Base-by-base conservation (phyloP, 2,888 invertebrate species). In the Euproctis similis region DNA sequence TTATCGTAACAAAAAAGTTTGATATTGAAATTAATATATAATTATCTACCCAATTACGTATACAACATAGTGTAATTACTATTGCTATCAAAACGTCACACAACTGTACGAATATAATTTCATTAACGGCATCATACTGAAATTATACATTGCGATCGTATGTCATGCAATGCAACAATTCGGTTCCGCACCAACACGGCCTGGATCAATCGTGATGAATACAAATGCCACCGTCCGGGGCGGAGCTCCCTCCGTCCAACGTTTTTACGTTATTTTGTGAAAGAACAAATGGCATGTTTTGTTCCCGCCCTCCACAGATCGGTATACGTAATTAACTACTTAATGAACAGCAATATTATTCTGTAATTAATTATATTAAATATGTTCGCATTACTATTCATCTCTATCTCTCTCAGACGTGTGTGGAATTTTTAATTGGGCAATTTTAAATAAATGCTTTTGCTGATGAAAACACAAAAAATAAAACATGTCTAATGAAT, bases 241-340 rank as follows among this genome's bases (percentile, higher is more conserved):
- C 58, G 71, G 64, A 47, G 51, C 54, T 29, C 41, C 32, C 36
- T 13, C 41, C 34, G 37, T n/a, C n/a, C n/a, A 36, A 46, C 19
- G 48, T 67, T 72, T 72, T 73, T 67, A 62, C 48, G 46, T 60
- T 49, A 55, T 60, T n/a, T 60, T 62, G 51, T 59, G 42, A 41
- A 60, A 54, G 54, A 60, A 67, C 63, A 68, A 67, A 65, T 61
- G 66, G 59, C 57, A 42, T 46, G 51, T 47, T 55, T 45, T 34
- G 36, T 47, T 36, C 53, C 56, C 72, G 59, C 68, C 69, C 59
- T 57, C 52, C 30, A 48, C n/a, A 38, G 45, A 51, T 42, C 42
- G 46, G 52, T 43, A 48, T 60, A 54, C 36, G 50, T 59, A 55
- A 68, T 65, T 66, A 61, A 55, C 52, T 43, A 44, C 41, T 41